phyloP scores from a whole-genome alignment of 2,113 vertebrate species.

The Carettochelys insculpta region DNA sequence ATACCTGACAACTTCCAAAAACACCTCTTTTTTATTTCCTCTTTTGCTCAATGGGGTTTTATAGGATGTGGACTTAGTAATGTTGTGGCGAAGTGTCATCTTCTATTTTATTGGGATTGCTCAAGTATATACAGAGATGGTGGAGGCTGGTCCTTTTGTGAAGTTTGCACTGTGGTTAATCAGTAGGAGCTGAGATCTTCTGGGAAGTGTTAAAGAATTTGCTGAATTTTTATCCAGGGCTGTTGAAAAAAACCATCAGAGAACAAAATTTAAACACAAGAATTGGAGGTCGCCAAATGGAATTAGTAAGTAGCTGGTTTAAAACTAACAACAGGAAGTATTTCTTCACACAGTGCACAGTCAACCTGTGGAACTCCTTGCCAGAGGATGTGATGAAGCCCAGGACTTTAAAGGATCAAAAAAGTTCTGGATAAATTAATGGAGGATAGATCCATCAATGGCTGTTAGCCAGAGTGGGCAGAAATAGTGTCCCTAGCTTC shows the following conservation, averaged over 20 bases:
- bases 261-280: too few relatives aligned
- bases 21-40: background rate
- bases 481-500: too few relatives aligned
- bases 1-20: conserved; percentile 60
- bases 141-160: conserved; percentile 66
- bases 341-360: too few relatives aligned
- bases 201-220: background rate
- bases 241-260: background rate
- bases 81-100: conserved; percentile 72
- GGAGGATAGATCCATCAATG: too few relatives aligned
- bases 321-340: too few relatives aligned
- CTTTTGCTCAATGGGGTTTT: conserved; percentile 57
- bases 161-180: conserved; percentile 75
- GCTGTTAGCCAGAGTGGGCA: too few relatives aligned
- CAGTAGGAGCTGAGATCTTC: conserved; percentile 55
- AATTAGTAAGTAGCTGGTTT: too few relatives aligned
- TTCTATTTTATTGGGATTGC: conserved; percentile 70
- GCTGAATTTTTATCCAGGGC: background rate
- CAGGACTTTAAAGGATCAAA: too few relatives aligned
- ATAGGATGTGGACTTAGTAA: conserved; percentile 71
- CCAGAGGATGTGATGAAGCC: too few relatives aligned
- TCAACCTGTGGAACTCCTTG: too few relatives aligned
- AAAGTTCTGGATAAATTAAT: too few relatives aligned
- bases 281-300: too few relatives aligned
- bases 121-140: conserved; percentile 22